phyloP scores from a whole-genome alignment of 1,140 invertebrate genomes.

The Harpegnathos saltator region DNA sequence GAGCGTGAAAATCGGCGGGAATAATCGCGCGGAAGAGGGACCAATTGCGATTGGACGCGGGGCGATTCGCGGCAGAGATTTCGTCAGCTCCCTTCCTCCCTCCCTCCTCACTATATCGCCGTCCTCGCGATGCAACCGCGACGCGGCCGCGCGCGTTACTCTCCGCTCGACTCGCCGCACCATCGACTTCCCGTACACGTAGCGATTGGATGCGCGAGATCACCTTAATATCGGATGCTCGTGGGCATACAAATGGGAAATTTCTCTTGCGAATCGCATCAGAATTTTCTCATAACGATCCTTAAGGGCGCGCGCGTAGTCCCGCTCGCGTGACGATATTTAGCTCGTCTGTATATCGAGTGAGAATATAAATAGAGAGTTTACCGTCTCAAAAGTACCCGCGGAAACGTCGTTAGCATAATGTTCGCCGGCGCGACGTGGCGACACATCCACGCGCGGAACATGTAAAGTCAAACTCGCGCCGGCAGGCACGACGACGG shows the following conservation, averaged over 20 bases:
- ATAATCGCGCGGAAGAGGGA: not conserved
- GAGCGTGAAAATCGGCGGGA: not conserved
- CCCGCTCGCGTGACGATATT: conserved; percentile 32
- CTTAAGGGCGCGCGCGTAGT: conserved; percentile 14
- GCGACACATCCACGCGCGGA: too few relatives aligned
- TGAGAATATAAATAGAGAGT: conserved; percentile 78
- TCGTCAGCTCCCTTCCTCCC: not conserved
- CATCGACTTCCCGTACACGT: not conserved
- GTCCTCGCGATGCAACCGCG: too few relatives aligned
- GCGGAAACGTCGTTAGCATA: conserved; percentile 73
- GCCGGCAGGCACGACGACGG: too few relatives aligned
- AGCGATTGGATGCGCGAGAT: not conserved
- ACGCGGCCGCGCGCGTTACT: not conserved
- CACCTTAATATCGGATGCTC: conserved; percentile 37
- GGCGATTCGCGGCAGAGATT: not conserved
- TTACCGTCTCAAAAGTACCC: conserved; percentile 71
- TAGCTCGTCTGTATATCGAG: conserved; percentile 56
- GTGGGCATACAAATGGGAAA: conserved; percentile 61
- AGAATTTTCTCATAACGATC: conserved; percentile 34
- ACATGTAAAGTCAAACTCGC: conserved; percentile 39
- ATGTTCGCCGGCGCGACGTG: conserved; percentile 42
- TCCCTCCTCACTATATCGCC: too few relatives aligned
- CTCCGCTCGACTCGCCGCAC: not conserved
- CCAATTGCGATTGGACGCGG: too few relatives aligned
- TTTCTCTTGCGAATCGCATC: conserved; percentile 27